phyloP scores from a whole-genome alignment of 2,113 vertebrate genomes.

The Hydropotes inermis region DNA sequence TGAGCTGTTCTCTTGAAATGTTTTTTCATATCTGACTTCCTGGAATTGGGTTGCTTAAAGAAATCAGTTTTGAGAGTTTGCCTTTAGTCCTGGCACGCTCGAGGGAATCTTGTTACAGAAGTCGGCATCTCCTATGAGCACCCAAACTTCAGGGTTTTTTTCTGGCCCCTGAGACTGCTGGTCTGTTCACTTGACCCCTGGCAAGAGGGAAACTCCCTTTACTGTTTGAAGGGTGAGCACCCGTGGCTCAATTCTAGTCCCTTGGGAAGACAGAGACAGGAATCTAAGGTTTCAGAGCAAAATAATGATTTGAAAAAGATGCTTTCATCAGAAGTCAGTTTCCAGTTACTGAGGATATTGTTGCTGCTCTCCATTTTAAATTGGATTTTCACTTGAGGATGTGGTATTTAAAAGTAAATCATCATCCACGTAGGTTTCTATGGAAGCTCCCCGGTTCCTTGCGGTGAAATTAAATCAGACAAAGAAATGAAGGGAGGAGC shows the following conservation, averaged over 20 bases:
- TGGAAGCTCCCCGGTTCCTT: neutral
- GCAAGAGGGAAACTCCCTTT: neutral
- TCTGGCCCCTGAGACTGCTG: neutral
- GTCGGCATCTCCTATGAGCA: fast-evolving
- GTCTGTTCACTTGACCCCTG: fast-evolving
- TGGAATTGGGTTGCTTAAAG: neutral
- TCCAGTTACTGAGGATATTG: neutral
- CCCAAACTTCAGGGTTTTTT: fast-evolving
- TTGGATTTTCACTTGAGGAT: neutral
- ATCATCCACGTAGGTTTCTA: neutral
- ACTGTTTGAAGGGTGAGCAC: too few species aligned
- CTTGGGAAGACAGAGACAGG: neutral
- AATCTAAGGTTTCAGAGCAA: neutral
- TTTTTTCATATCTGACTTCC: constrained; percentile 33
- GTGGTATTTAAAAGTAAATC: neutral
- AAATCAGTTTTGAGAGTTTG: neutral
- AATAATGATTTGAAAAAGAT: neutral
- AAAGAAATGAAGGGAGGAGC: neutral
- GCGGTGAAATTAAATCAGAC: neutral
- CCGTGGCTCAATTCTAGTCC: neutral
- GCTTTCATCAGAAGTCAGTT: neutral
- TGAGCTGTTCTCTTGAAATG: constrained; percentile 19
- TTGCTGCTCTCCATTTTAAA: neutral
- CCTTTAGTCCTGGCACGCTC: fast-evolving
- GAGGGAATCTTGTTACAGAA: neutral